Evolutionary conservation across 2,888 invertebrate species (phyloP).

Genomic region (Leptinotarsa tumamoca): DNA sequence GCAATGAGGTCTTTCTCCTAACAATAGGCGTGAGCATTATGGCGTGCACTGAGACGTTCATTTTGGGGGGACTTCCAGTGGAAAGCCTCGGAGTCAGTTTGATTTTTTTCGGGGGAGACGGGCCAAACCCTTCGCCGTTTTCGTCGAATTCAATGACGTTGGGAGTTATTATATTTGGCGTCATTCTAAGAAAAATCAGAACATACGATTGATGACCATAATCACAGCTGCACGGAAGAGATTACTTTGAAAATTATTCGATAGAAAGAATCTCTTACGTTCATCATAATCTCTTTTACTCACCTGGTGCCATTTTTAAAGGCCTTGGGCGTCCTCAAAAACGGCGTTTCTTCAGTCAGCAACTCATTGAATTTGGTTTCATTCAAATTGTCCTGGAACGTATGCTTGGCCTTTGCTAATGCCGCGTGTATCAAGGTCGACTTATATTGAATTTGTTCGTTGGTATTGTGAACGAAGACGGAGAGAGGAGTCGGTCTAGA

Average conservation of each 20-base stretch:
- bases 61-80: slow-evolving; percentile 35
- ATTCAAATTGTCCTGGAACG: slow-evolving; percentile 66
- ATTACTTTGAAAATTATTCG: too few relatives aligned
- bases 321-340: slow-evolving; percentile 72
- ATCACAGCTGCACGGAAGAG: too few relatives aligned
- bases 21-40: slow-evolving; percentile 72
- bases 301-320: slow-evolving; percentile 50
- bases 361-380: slow-evolving; percentile 62
- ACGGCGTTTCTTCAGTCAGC: slow-evolving; percentile 71
- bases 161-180: slow-evolving; percentile 46
- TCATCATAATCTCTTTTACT: background rate
- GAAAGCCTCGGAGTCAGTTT: slow-evolving; percentile 54
- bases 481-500: slow-evolving; percentile 72
- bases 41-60: slow-evolving; percentile 45
- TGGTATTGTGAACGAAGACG: slow-evolving; percentile 67
- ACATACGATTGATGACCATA: background rate
- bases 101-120: slow-evolving; percentile 50
- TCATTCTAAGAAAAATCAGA: slow-evolving; percentile 26
- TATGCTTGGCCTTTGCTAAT: slow-evolving; percentile 67
- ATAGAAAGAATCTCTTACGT: too few relatives aligned
- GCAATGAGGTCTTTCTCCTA: slow-evolving; percentile 60
- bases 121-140: slow-evolving; percentile 40
- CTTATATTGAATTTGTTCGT: slow-evolving; percentile 64
- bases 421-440: slow-evolving; percentile 67
- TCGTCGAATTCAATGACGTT: slow-evolving; percentile 45